phyloP scores from a whole-genome alignment of 2,888 invertebrate genomes.

The Dascillus cervinus region DNA sequence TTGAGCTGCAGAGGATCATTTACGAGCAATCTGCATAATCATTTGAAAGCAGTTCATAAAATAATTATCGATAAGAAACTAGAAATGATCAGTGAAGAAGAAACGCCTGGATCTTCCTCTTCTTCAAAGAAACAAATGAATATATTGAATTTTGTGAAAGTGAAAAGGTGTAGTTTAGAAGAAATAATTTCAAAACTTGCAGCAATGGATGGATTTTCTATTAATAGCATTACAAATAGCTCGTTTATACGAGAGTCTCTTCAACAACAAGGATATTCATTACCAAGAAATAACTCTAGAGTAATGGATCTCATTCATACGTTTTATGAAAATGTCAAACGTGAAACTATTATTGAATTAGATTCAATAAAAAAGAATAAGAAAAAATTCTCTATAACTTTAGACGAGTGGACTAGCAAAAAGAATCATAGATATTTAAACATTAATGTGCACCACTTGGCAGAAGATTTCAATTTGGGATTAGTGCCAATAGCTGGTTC shows the following conservation, averaged over 20 bases:
- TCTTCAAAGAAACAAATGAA: neutral
- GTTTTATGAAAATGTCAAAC: constrained; percentile 14
- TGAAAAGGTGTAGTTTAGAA: constrained; percentile 11
- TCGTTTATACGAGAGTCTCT: constrained; percentile 8
- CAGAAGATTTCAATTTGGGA: constrained; percentile 12
- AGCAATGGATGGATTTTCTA: constrained; percentile 11
- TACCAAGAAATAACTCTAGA: constrained; percentile 12
- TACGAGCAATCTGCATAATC: neutral
- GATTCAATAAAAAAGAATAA: neutral
- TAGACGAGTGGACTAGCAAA: constrained; percentile 3
- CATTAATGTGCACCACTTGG: constrained; percentile 9
- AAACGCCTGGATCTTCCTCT: neutral
- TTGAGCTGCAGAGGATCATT: neutral
- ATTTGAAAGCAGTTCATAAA: neutral
- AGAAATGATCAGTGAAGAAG: neutral
- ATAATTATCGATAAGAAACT: neutral
- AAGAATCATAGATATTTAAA: constrained; percentile 9
- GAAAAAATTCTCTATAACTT: neutral
- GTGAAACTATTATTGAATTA: constrained; percentile 1
- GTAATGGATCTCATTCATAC: constrained; percentile 11
- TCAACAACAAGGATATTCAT: constrained; percentile 9
- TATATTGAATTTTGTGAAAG: constrained; percentile 7
- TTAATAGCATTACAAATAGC: constrained; percentile 9
- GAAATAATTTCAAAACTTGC: constrained; percentile 12
- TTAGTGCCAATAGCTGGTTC: constrained; percentile 13